A percentile compares a stretch with the other conserved stretches of the same genome.
phyloP scores from a whole-genome alignment of 2,113 vertebrate species.

The Electrona antarctica region DNA sequence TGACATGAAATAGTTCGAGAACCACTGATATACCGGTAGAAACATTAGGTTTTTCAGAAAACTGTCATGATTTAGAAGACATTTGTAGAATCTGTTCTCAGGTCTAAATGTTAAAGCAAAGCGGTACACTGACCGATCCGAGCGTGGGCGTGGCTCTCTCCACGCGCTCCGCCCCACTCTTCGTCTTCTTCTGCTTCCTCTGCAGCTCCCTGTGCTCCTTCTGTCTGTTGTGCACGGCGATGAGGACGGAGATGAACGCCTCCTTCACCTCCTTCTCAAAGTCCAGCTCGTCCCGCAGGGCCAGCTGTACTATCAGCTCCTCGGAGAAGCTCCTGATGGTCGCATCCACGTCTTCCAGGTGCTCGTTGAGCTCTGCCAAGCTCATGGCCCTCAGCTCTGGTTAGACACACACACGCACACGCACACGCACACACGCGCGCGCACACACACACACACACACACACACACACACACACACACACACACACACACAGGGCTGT shows the following conservation, averaged over 20 bases:
- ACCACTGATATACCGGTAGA: too few relatives aligned
- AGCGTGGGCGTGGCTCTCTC: constrained; percentile 81
- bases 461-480: neutral
- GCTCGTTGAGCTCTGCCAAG: constrained; percentile 84
- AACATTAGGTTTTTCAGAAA: too few relatives aligned
- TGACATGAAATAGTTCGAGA: too few relatives aligned
- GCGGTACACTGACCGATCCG: constrained; percentile 69
- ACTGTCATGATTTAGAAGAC: too few relatives aligned
- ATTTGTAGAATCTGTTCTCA: too few relatives aligned
- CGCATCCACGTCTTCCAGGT: constrained; percentile 87
- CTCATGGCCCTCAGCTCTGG: constrained; percentile 71
- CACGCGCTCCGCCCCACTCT: constrained; percentile 78
- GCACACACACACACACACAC: neutral
- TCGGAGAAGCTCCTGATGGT: constrained; percentile 89
- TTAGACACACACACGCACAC: constrained; percentile 8
- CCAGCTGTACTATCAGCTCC: constrained; percentile 93
- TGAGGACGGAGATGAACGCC: constrained; percentile 95
- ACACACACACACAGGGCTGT: neutral
- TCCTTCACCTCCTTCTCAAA: constrained; percentile 99
- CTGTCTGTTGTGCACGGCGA: constrained; percentile 95
- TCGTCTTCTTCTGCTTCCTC: constrained; percentile 92
- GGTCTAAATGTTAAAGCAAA: too few relatives aligned
- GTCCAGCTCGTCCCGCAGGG: constrained; percentile 92
- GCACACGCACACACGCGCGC: neutral
- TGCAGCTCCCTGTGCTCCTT: constrained; percentile 90